Evolutionary conservation across 2,113 vertebrate genomes (phyloP), one percentile per base, ranked within the genome.

Genomic region (Apaloderma vittatum): DNA sequence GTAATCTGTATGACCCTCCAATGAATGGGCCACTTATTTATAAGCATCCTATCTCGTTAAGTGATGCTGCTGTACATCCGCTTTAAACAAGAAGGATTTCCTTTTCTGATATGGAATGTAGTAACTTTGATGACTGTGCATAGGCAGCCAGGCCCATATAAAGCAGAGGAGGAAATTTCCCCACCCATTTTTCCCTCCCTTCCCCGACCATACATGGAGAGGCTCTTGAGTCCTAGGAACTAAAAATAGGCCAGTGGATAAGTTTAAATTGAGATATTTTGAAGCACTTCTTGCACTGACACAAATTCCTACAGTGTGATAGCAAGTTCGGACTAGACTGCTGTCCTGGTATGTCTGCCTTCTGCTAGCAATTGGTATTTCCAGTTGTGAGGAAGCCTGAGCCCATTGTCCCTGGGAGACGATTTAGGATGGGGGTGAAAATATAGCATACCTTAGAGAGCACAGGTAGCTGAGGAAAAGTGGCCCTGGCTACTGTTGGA

Each of bases 251-350:
- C 46, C 61, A 75, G 61, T 36, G 88, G 92, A 91, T 92, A 95
- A 84, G 79, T 94, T 96, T 97, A 91, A 97, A 96, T 91, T 91
- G 73, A 97, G 91, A 89, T 94, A 96, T 91, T 97, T 96, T 95
- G 86, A 97, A 94, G 83, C 86, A 92, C 97, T 94, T 95, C 65
- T 87, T 91, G 65, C 68, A 94, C 40, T 93, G 70, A 93, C 40
- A 92, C 14, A 86, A 90, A 94, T 95, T 95, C 89, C 85, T 92
- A 49, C 7, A 37, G 51, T 72, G 62, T 61, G 95, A 87, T 94
- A 91, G 93, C 86, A 94, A 91, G 40, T 86, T 77, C 86, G 61
- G 73, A 85, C 79, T 40, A 78, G 83, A 68, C 9, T n/a, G 37
- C 46, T 84, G 17, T 68, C 70, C 68, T 94, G 59, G 21, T 68